These are phyloP conservation scores for Camponotus vicinus DNA, from an alignment of 1,140 invertebrate species.

Conservation along the genomic window DNA sequence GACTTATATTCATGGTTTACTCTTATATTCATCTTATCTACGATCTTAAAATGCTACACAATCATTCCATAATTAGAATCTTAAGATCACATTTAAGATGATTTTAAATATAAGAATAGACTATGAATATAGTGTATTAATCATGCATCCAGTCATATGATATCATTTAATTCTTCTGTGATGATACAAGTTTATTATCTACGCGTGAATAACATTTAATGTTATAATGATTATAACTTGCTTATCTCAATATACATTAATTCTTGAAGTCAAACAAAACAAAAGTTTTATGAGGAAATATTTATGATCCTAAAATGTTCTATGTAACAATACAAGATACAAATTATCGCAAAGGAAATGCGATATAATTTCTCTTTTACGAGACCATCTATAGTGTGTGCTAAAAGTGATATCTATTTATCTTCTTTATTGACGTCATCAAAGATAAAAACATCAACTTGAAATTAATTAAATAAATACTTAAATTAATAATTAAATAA, in stretches of 20 bases:
- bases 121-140: too few relatives aligned
- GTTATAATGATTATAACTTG: background rate
- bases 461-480: too few relatives aligned
- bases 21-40: too few relatives aligned
- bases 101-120: too few relatives aligned
- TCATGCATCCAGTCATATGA: background rate
- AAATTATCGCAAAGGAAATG: background rate
- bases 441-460: background rate
- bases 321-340: background rate
- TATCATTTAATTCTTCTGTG: conserved; percentile 9
- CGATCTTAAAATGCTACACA: too few relatives aligned
- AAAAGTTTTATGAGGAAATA: background rate
- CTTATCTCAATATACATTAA: background rate
- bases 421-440: background rate
- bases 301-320: background rate
- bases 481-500: too few relatives aligned
- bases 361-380: background rate
- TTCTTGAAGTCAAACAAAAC: background rate
- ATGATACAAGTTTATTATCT: background rate
- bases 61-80: too few relatives aligned
- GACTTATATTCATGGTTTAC: too few relatives aligned
- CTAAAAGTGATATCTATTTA: background rate
- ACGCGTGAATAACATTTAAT: conserved; percentile 1
- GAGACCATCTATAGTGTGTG: background rate
- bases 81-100: too few relatives aligned